Evolutionary conservation across 2,888 invertebrate species (phyloP).

Genomic region (Anthrax anthrax): DNA sequence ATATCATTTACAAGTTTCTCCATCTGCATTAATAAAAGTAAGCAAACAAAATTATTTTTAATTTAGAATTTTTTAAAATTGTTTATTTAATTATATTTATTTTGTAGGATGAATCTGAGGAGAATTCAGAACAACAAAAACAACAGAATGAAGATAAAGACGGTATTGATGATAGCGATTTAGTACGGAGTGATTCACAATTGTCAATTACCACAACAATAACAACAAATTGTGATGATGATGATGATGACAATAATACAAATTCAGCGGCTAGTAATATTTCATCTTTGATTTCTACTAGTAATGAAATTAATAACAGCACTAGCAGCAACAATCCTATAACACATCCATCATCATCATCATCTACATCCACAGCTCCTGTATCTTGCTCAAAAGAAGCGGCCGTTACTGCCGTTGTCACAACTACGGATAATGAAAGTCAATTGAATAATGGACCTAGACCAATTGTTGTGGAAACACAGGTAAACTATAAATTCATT

Average conservation of each 20-base stretch:
- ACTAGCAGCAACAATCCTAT: not conserved
- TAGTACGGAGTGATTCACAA: not conserved
- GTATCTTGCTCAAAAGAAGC: conserved; percentile 1
- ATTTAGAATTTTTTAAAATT: no score
- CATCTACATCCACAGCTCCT: not conserved
- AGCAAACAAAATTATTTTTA: conserved; percentile 14
- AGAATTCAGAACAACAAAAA: not conserved
- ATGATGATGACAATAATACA: not conserved
- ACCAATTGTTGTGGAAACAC: conserved; percentile 3
- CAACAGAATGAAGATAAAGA: not conserved
- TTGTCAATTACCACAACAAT: not conserved
- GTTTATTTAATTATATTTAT: not conserved
- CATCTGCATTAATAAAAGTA: conserved; percentile 42
- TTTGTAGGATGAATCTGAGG: not conserved
- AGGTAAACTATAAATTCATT: not conserved
- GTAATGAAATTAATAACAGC: no score
- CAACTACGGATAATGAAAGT: not conserved
- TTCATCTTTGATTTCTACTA: no score
- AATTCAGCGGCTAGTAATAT: not conserved
- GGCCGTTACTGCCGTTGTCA: not conserved
- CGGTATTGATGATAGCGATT: not conserved
- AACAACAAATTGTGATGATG: not conserved
- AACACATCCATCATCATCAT: not conserved
- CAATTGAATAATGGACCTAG: conserved; percentile 1
- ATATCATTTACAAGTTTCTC: conserved; percentile 54